Conservation (phyloP, 2,888 invertebrate genomes). For the Orchesella flavescens region DNA sequence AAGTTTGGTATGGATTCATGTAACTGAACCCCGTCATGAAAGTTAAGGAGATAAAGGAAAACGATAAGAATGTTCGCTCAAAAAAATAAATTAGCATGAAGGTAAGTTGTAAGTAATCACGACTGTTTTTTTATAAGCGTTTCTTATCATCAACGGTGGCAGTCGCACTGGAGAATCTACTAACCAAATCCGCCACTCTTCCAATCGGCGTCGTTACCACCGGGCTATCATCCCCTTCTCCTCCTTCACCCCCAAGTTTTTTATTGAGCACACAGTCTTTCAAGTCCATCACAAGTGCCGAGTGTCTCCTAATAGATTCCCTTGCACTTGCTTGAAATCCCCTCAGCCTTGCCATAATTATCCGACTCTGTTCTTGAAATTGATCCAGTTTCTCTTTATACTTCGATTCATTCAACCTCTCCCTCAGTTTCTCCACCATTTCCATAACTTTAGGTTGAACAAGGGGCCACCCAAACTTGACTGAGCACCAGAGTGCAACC, state of each 20-base stretch:
- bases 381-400: conserved; percentile 15
- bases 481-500: conserved; percentile 27
- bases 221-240: conserved; percentile 31
- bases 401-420: conserved; percentile 31
- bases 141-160: conserved; percentile 43
- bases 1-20: no score
- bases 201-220: conserved; percentile 53
- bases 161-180: conserved; percentile 50
- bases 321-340: conserved; percentile 44
- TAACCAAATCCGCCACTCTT: conserved; percentile 49
- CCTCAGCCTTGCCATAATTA: conserved; percentile 9
- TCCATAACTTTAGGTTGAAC: conserved; percentile 31
- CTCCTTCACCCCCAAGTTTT: conserved; percentile 35
- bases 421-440: conserved; percentile 13
- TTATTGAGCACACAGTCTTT: conserved; percentile 60
- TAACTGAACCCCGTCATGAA: neutral
- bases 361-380: conserved; percentile 15
- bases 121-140: conserved; percentile 39
- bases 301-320: conserved; percentile 53
- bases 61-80: neutral
- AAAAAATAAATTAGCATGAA: neutral
- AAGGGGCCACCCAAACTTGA: conserved; percentile 42
- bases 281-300: conserved; percentile 52
- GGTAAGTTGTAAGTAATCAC: neutral
- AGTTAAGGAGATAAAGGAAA: neutral